Percentiles rank a stretch among this genome's conserved stretches.
phyloP scores from a whole-genome alignment of 2,797 vertebrate genomes.

The Glyptemys insculpta region DNA sequence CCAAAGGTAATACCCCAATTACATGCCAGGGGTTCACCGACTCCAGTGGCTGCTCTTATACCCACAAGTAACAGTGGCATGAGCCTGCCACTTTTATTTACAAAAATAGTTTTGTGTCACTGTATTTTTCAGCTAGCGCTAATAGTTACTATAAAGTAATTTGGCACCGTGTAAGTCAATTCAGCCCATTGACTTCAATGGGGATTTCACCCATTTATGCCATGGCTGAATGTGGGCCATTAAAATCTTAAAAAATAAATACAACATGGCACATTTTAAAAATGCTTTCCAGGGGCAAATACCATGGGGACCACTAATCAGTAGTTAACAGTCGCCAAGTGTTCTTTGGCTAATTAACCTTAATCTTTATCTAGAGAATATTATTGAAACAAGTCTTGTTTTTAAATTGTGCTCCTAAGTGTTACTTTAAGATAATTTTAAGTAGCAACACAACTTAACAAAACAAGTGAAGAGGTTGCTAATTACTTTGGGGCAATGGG shows the following conservation, averaged over 20 bases:
- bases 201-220: not conserved
- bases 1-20: not conserved
- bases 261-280: not conserved
- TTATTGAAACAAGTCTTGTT: slow-evolving; percentile 23
- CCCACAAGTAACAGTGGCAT: slow-evolving; percentile 6
- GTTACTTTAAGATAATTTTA: slow-evolving; percentile 51
- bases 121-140: not conserved
- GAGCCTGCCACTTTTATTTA: slow-evolving; percentile 24
- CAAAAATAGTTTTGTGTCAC: slow-evolving; percentile 21
- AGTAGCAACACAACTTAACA: slow-evolving; percentile 62
- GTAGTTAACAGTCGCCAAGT: slow-evolving; percentile 15
- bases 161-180: slow-evolving; percentile 7
- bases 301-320: not conserved
- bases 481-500: slow-evolving; percentile 56
- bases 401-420: slow-evolving; percentile 56
- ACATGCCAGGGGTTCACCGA: not conserved
- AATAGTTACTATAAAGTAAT: slow-evolving; percentile 32
- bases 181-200: not conserved
- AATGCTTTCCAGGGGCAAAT: not conserved
- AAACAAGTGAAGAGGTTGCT: slow-evolving; percentile 45
- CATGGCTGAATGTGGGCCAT: not conserved
- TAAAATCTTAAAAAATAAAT: not conserved
- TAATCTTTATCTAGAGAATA: slow-evolving; percentile 41
- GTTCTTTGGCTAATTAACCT: slow-evolving; percentile 54
- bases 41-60: not conserved